Evolutionary conservation across 2,888 invertebrate genomes (phyloP).

Genomic region (Serripes groenlandicus): DNA sequence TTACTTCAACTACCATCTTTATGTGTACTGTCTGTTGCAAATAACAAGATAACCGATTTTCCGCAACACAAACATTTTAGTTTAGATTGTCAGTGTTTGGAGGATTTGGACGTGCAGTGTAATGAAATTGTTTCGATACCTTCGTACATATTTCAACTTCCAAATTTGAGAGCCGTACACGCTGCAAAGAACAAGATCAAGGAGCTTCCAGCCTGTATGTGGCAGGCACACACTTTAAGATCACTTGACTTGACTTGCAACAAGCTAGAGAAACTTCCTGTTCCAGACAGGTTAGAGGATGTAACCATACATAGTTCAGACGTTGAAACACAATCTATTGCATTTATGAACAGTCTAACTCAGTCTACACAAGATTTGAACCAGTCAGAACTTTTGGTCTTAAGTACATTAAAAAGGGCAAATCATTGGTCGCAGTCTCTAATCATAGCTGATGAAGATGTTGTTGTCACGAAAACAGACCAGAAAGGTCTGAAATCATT

Average conservation of each 20-base stretch:
- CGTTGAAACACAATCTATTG: background rate
- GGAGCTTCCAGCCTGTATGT: conserved; percentile 89
- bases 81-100: conserved; percentile 90
- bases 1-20: conserved; percentile 92
- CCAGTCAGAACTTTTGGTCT: background rate
- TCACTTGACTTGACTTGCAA: conserved; percentile 67
- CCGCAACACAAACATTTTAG: conserved; percentile 87
- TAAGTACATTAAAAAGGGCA: conserved; percentile 7
- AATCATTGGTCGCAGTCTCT: conserved; percentile 58
- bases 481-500: conserved; percentile 87
- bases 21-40: conserved; percentile 94
- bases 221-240: conserved; percentile 67
- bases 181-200: conserved; percentile 94
- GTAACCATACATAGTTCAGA: background rate
- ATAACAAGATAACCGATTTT: conserved; percentile 93
- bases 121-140: conserved; percentile 95
- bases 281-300: conserved; percentile 24
- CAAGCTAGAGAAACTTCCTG: conserved; percentile 47
- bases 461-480: conserved; percentile 44
- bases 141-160: conserved; percentile 93
- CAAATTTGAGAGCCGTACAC: conserved; percentile 93
- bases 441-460: conserved; percentile 50
- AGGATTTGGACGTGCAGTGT: conserved; percentile 94
- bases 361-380: background rate
- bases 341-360: conserved; percentile 10